phyloP scores from a whole-genome alignment of 2,888 invertebrate species.

The Acleris cristana region DNA sequence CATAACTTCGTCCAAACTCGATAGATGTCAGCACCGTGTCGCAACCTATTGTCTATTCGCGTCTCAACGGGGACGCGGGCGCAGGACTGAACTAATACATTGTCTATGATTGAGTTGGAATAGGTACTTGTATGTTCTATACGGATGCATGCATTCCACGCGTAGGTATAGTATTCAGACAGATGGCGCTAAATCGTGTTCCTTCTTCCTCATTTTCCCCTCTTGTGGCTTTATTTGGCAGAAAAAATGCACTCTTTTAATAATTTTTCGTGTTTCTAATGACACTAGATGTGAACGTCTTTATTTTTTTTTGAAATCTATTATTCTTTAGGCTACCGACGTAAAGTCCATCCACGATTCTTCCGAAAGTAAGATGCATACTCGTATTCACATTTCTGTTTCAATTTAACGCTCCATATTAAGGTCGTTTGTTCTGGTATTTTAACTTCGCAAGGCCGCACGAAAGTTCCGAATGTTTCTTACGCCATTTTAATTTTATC shows the following conservation, averaged over 20 bases:
- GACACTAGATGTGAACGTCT: no score
- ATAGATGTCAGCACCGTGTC: conserved; percentile 27
- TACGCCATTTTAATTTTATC: conserved; percentile 24
- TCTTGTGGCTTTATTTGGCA: no score
- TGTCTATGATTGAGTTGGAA: not conserved
- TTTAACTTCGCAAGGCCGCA: conserved; percentile 33
- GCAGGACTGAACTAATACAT: not conserved
- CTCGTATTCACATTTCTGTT: not conserved
- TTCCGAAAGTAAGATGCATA: not conserved
- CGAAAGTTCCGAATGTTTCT: conserved; percentile 29
- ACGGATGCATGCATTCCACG: no score
- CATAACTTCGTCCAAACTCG: conserved; percentile 6
- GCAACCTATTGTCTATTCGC: conserved; percentile 30
- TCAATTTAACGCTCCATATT: conserved; percentile 11
- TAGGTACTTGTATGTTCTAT: not conserved
- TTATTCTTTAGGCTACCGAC: not conserved
- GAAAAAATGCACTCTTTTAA: no score
- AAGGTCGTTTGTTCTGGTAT: conserved; percentile 34
- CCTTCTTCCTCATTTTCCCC: no score
- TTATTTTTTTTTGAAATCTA: no score
- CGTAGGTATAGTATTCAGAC: no score
- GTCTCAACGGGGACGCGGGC: conserved; percentile 2
- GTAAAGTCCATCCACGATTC: not conserved
- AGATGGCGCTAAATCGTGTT: no score
- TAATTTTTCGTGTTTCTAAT: no score